phyloP scores from a whole-genome alignment of 2,797 vertebrate genomes.

The Salmo trutta region DNA sequence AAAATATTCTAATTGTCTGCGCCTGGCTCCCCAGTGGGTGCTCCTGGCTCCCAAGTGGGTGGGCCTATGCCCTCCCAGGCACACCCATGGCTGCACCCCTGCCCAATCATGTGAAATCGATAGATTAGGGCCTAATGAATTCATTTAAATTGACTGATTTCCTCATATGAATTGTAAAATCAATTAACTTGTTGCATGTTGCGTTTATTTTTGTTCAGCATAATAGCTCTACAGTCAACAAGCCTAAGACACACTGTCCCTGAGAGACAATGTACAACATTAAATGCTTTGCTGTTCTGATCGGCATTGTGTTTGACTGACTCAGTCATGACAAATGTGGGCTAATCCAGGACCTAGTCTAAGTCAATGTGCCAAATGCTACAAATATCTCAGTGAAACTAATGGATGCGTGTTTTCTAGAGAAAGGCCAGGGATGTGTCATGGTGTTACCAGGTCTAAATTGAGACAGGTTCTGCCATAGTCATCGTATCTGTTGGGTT shows the following conservation, averaged over 20 bases:
- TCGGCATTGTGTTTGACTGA: conserved; percentile 23
- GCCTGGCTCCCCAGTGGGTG: no score
- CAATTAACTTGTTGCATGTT: no score
- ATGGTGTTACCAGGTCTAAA: not conserved
- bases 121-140: no score
- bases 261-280: not conserved
- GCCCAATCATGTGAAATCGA: no score
- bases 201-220: no score
- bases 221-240: not conserved
- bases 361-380: conserved; percentile 15
- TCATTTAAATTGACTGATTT: no score
- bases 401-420: conserved; percentile 29
- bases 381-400: conserved; percentile 24
- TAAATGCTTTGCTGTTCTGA: conserved; percentile 11
- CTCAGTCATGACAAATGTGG: conserved; percentile 24
- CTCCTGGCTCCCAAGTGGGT: no score
- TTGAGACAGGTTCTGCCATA: conserved; percentile 5
- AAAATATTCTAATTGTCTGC: no score
- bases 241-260: conserved; percentile 18
- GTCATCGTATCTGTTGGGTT: not conserved
- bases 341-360: conserved; percentile 26
- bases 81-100: no score
- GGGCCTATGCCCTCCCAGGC: no score
- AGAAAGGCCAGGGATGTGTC: conserved; percentile 24
- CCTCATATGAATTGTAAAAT: no score